Evolutionary conservation across 2,797 vertebrate species (phyloP).

Genomic region (Periparus ater): DNA sequence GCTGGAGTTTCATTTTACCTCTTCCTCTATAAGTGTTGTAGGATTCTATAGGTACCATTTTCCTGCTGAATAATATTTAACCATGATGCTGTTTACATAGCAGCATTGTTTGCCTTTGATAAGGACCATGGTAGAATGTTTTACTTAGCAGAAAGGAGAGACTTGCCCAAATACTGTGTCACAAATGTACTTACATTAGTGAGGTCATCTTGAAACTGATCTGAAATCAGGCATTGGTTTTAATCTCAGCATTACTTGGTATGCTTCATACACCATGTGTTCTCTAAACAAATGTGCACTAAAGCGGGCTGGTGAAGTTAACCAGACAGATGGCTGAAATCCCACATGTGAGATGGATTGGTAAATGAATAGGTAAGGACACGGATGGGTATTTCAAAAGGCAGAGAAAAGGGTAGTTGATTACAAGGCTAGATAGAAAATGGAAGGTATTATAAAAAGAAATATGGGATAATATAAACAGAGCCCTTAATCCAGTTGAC

Average conservation of each 20-base stretch:
- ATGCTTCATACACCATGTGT: constrained; percentile 20
- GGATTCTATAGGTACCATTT: background rate
- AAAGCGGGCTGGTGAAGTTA: constrained; percentile 66
- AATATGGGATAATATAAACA: constrained; percentile 82
- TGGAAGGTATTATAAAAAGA: constrained; percentile 75
- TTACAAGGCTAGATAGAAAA: constrained; percentile 73
- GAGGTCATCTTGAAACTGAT: constrained; percentile 63
- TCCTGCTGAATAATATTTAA: constrained; percentile 16
- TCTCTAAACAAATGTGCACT: constrained; percentile 50
- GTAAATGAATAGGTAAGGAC: constrained; percentile 63
- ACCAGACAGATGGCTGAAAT: constrained; percentile 63
- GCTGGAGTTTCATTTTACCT: constrained; percentile 14
- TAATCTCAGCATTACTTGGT: constrained; percentile 12
- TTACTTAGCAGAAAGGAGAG: constrained; percentile 50
- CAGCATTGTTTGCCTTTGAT: constrained; percentile 9
- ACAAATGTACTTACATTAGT: constrained; percentile 43
- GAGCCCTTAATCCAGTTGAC: constrained; percentile 77
- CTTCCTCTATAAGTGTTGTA: background rate
- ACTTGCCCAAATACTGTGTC: constrained; percentile 1
- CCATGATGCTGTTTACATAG: background rate
- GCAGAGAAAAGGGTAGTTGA: constrained; percentile 56
- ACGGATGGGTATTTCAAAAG: constrained; percentile 40
- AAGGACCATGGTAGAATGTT: constrained; percentile 46
- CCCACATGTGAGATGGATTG: constrained; percentile 56
- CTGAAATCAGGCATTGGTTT: constrained; percentile 39